phyloP scores from a whole-genome alignment of 2,113 vertebrate species.

The Carassius auratus region DNA sequence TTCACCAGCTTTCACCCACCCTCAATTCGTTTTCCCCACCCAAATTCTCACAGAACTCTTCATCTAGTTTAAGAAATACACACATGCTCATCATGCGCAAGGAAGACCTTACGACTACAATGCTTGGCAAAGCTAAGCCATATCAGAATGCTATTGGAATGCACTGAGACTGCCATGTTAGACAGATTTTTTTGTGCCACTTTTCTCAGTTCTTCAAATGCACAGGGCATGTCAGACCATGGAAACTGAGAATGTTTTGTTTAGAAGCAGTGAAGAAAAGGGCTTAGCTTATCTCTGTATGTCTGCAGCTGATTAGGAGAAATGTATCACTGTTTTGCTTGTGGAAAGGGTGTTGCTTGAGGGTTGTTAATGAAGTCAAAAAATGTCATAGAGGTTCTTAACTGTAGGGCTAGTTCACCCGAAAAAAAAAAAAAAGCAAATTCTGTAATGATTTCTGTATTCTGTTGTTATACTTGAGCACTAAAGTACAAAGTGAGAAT shows the following conservation, averaged over 20 bases:
- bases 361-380: background rate
- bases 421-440: background rate
- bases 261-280: slow-evolving; percentile 40
- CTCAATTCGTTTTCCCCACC: slow-evolving; percentile 7
- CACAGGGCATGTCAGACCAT: slow-evolving; percentile 55
- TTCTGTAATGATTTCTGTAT: background rate
- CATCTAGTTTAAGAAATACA: slow-evolving; percentile 6
- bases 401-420: background rate
- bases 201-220: slow-evolving; percentile 69
- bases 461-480: background rate
- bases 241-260: slow-evolving; percentile 43
- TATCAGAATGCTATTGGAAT: slow-evolving; percentile 60
- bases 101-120: slow-evolving; percentile 39
- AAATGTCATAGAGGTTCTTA: background rate
- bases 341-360: background rate
- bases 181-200: background rate
- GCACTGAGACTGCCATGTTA: slow-evolving; percentile 50
- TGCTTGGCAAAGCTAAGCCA: slow-evolving; percentile 52
- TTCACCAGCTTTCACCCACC: slow-evolving; percentile 21
- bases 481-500: background rate
- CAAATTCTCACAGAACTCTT: background rate
- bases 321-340: slow-evolving; percentile 35
- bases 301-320: slow-evolving; percentile 55
- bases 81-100: slow-evolving; percentile 20
- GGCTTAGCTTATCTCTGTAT: slow-evolving; percentile 46